Conservation (phyloP, 1,140 invertebrate genomes). For the Conopomorpha cramerella region DNA sequence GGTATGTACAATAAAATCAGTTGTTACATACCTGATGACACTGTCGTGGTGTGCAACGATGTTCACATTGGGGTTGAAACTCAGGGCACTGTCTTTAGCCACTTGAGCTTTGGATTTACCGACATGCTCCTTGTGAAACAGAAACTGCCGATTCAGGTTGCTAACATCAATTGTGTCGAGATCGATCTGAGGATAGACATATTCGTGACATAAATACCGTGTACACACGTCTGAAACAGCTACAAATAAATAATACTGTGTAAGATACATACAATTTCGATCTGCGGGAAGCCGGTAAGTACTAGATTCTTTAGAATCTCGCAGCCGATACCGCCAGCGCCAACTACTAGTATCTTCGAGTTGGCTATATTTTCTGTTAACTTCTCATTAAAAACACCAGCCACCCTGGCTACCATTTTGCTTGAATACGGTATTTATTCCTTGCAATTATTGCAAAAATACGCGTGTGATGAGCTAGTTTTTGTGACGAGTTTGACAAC, state of each 20-base stretch:
- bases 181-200: slow-evolving; percentile 83
- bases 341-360: slow-evolving; percentile 82
- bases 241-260: slow-evolving; percentile 63
- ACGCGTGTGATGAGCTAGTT: too few relatives aligned
- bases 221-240: not conserved
- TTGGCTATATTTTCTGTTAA: slow-evolving; percentile 62
- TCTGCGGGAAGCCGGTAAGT: slow-evolving; percentile 89
- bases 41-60: slow-evolving; percentile 92
- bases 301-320: slow-evolving; percentile 98
- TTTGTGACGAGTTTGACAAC: too few relatives aligned
- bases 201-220: slow-evolving; percentile 64
- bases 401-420: slow-evolving; percentile 67
- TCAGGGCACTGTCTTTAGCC: slow-evolving; percentile 86
- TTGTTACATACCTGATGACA: slow-evolving; percentile 87
- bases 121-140: slow-evolving; percentile 97
- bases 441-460: slow-evolving; percentile 11
- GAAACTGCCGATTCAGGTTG: slow-evolving; percentile 97
- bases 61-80: slow-evolving; percentile 86
- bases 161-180: slow-evolving; percentile 99
- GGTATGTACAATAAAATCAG: too few relatives aligned
- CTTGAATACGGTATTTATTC: slow-evolving; percentile 7
- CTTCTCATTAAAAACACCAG: slow-evolving; percentile 66
- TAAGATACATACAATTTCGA: slow-evolving; percentile 84
- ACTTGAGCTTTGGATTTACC: slow-evolving; percentile 93
- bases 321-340: slow-evolving; percentile 98